phyloP scores from a whole-genome alignment of 23 tunicate genomes.

The Phallusia fumigata region DNA sequence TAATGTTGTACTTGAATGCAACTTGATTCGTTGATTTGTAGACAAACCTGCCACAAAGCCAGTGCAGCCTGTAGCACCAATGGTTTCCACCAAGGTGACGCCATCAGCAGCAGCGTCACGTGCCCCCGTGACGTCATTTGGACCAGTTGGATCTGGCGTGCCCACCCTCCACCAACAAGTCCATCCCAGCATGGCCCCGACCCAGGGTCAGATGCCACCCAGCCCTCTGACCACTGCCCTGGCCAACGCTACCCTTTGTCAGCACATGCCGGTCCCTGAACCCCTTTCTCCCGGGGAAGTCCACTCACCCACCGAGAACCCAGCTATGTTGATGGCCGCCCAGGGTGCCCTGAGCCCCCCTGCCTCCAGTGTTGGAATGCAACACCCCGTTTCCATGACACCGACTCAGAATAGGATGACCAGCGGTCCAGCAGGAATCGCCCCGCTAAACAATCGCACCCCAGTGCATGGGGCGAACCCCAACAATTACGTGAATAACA shows the following conservation, averaged over 20 bases:
- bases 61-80: conserved; percentile 89
- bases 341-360: conserved; percentile 1
- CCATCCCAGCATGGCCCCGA: conserved; percentile 9
- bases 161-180: conserved; percentile 16
- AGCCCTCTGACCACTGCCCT: conserved; percentile 15
- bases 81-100: conserved; percentile 68
- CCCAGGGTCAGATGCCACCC: conserved; percentile 16
- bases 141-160: conserved; percentile 42
- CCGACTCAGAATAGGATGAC: not conserved
- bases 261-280: not conserved
- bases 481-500: not conserved
- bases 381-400: not conserved
- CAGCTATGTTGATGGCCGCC: not conserved
- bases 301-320: conserved; percentile 7
- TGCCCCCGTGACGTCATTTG: conserved; percentile 18
- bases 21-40: not conserved
- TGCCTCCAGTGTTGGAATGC: not conserved
- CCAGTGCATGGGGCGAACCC: not conserved
- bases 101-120: conserved; percentile 43
- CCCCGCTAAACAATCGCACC: not conserved
- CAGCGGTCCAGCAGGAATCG: not conserved
- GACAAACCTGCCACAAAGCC: conserved; percentile 21
- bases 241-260: not conserved
- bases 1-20: too few species aligned
- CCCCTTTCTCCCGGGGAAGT: not conserved